A percentile compares a stretch with the other conserved stretches of the same genome.
Evolutionary conservation across 2,888 invertebrate species (phyloP).

Genomic region (Cerceris ruficornis): DNA sequence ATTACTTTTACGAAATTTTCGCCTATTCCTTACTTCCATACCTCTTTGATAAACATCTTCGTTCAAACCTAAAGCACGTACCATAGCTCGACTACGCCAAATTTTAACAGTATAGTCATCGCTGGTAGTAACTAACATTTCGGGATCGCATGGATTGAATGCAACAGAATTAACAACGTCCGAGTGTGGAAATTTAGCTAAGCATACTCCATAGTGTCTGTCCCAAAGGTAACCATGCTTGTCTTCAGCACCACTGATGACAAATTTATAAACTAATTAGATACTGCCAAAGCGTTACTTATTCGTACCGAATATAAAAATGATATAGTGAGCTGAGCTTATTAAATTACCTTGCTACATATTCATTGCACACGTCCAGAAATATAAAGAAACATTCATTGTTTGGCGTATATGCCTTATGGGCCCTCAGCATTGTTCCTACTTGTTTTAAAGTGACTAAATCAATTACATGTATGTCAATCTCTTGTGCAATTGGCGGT

Average conservation of each 20-base stretch:
- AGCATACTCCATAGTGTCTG: constrained; percentile 90
- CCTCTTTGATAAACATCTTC: constrained; percentile 80
- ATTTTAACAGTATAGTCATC: constrained; percentile 91
- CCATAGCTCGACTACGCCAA: constrained; percentile 83
- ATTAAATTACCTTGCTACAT: constrained; percentile 88
- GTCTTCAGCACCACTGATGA: constrained; percentile 91
- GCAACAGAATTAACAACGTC: constrained; percentile 94
- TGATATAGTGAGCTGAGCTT: constrained; percentile 11
- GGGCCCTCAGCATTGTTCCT: constrained; percentile 90
- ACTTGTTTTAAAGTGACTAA: constrained; percentile 89
- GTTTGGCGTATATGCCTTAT: constrained; percentile 92
- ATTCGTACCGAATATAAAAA: not conserved
- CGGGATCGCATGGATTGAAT: constrained; percentile 90
- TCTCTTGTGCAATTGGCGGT: constrained; percentile 93
- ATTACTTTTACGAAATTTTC: constrained; percentile 73
- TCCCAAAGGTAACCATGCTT: constrained; percentile 93
- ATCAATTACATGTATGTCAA: constrained; percentile 94
- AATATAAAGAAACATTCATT: constrained; percentile 94
- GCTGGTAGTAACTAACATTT: constrained; percentile 92
- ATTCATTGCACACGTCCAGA: constrained; percentile 90
- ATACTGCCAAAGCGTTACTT: not conserved
- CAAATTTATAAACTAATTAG: constrained; percentile 22
- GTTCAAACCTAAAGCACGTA: constrained; percentile 81
- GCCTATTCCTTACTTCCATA: constrained; percentile 81
- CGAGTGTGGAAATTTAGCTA: constrained; percentile 88